phyloP scores from a whole-genome alignment of 2,797 vertebrate genomes.

The Bovichtus variegatus region DNA sequence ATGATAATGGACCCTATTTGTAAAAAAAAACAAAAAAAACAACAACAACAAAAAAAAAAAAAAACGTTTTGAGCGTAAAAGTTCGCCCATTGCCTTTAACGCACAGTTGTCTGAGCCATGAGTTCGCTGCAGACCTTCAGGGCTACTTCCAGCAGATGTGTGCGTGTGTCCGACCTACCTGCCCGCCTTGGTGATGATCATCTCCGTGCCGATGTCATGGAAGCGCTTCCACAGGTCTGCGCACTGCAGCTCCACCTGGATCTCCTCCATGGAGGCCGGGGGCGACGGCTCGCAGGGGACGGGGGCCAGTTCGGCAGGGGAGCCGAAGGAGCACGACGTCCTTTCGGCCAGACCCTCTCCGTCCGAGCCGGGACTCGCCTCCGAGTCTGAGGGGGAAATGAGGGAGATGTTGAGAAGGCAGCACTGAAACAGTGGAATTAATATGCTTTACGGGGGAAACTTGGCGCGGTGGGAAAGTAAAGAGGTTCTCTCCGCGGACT shows the following conservation, averaged over 20 bases:
- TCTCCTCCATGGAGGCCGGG: constrained; percentile 96
- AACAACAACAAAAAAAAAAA: too few relatives aligned
- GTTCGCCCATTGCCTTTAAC: constrained; percentile 4
- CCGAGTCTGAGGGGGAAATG: constrained; percentile 87
- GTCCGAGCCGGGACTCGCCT: constrained; percentile 96
- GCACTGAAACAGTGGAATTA: constrained; percentile 49
- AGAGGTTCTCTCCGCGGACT: constrained; percentile 41
- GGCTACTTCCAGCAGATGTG: not conserved
- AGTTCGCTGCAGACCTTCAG: not conserved
- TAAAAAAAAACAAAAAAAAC: too few relatives aligned
- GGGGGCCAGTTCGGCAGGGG: constrained; percentile 88
- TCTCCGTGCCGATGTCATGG: constrained; percentile 98
- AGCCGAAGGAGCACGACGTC: constrained; percentile 94
- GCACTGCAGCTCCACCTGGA: constrained; percentile 98
- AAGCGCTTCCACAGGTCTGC: constrained; percentile 99
- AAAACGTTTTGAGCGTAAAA: not conserved
- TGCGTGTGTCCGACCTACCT: constrained; percentile 84
- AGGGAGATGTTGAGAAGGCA: constrained; percentile 47
- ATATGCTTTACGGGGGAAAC: constrained; percentile 64
- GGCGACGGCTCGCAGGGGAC: constrained; percentile 87
- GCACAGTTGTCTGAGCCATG: constrained; percentile 1
- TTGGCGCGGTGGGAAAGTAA: constrained; percentile 34
- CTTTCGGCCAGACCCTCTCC: constrained; percentile 93
- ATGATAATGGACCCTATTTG: fast-evolving
- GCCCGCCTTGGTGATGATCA: constrained; percentile 99